These are phyloP conservation scores for Sinocyclocheilus anophthalmus DNA, from an alignment of 2,113 vertebrate species.

Conservation along the genomic window DNA sequence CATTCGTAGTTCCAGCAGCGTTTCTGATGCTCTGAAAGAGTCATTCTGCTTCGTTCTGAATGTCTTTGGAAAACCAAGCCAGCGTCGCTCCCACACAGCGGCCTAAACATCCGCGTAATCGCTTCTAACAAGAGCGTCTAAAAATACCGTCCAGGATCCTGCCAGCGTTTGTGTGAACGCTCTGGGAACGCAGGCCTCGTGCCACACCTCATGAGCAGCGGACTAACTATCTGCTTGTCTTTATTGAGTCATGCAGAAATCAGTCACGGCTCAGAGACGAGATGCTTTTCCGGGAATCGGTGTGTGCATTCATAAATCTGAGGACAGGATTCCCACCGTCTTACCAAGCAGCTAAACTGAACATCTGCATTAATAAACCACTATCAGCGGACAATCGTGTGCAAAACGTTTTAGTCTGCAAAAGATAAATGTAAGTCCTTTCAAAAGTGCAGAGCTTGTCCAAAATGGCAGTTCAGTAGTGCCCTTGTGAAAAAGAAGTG, in stretches of 20 bases:
- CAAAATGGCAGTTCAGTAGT: too few relatives aligned
- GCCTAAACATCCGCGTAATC: constrained; percentile 12
- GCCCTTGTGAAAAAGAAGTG: too few relatives aligned
- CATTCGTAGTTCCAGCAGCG: constrained; percentile 60
- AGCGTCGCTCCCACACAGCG: neutral
- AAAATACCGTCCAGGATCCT: constrained; percentile 45
- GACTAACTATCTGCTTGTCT: neutral
- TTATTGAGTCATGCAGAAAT: neutral
- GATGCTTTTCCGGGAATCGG: neutral
- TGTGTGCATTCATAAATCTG: neutral
- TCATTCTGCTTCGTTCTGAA: constrained; percentile 47
- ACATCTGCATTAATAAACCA: too few relatives aligned
- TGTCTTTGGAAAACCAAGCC: neutral
- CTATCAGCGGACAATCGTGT: too few relatives aligned
- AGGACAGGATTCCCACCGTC: neutral
- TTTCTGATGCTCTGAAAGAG: constrained; percentile 34
- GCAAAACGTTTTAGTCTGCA: too few relatives aligned
- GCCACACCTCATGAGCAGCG: neutral
- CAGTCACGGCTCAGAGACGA: neutral
- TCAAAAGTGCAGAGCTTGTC: too few relatives aligned
- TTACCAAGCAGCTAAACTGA: neutral
- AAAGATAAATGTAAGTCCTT: too few relatives aligned
- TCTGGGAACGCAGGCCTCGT: neutral
- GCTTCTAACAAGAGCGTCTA: constrained; percentile 54
- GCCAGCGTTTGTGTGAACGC: neutral